Conservation (phyloP, 1,140 invertebrate species). For the Apolygus lucorum region DNA sequence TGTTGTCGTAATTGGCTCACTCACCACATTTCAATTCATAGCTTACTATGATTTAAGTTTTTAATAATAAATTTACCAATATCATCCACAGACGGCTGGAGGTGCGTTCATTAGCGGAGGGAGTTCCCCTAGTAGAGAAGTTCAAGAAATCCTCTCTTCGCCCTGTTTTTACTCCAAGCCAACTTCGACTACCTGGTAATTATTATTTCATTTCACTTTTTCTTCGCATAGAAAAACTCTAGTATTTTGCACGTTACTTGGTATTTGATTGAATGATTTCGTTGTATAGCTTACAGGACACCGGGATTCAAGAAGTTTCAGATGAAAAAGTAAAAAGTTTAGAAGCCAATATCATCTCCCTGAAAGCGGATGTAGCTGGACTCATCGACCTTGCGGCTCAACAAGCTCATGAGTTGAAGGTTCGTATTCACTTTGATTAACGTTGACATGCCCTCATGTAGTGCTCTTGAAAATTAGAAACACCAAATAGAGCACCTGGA, state of each 20-base stretch:
- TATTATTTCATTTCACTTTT: background rate
- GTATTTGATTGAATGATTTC: too few species aligned
- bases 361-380: background rate
- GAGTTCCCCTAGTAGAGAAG: constrained; percentile 77
- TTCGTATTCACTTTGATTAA: background rate
- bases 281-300: background rate
- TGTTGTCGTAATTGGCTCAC: too few species aligned
- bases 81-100: background rate
- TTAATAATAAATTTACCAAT: too few species aligned
- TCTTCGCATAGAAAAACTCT: too few species aligned
- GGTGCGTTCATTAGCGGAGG: constrained; percentile 50
- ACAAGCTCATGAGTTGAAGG: background rate
- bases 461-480: too few species aligned
- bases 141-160: constrained; percentile 53
- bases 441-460: too few species aligned
- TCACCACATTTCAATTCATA: too few species aligned
- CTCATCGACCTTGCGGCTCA: background rate
- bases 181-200: constrained; percentile 1
- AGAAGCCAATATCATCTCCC: background rate
- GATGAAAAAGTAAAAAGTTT: background rate
- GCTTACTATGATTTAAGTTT: too few species aligned
- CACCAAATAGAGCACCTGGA: too few species aligned
- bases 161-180: constrained; percentile 10
- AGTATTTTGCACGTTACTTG: too few species aligned
- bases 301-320: background rate